Base-by-base conservation (phyloP, 2,797 vertebrate species). In the Chaetophractus vellerosus region DNA sequence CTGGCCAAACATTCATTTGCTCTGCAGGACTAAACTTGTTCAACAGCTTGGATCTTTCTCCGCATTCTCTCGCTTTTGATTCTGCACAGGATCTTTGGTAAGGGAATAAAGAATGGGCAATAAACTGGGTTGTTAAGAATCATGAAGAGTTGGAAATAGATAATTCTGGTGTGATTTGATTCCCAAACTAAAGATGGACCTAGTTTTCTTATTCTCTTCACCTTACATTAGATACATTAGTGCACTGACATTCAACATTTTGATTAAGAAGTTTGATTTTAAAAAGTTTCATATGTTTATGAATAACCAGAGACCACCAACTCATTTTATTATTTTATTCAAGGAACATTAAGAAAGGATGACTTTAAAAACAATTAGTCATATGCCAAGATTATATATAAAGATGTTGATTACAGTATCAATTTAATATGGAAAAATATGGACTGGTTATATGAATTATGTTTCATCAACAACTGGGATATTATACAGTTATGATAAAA, bases 261-360 rank as follows among this genome's bases (percentile, higher is more conserved):
- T 36, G 28, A 86, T 91, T 66, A 71, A 28, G 50, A 31, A 64
- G 52, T 93, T 81, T 45, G 24, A 83, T 91, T 45, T 45, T 61
- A 71, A 26, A 57, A 31, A 64, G 18, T 55, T 64, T 31, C 45
- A 6, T 55, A 23, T 82, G 24, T 78, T 66, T 72, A 48, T 38
- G 26, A 75, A 68, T 33, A 41, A 26, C 28, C 66, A 59, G 38
- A 83, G 18, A 83, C 2, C 23, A 50, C 23, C 28, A 88, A 66
- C 33, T 85, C n/a, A 82, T 83, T 95, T 93, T 89, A 61, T 33
- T 72, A 16, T 90, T 93, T 81, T 91, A 69, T 83, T 86, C 41
- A 55, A 52, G 3, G 78, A 16, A 21, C 14, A 61, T 75, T 79
- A 80, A 45, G 45, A 80, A 59, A 64, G 45, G 11, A 4, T 93